Base-by-base conservation (phyloP, 2,797 vertebrate genomes). In the Ctenopoma multispine region DNA sequence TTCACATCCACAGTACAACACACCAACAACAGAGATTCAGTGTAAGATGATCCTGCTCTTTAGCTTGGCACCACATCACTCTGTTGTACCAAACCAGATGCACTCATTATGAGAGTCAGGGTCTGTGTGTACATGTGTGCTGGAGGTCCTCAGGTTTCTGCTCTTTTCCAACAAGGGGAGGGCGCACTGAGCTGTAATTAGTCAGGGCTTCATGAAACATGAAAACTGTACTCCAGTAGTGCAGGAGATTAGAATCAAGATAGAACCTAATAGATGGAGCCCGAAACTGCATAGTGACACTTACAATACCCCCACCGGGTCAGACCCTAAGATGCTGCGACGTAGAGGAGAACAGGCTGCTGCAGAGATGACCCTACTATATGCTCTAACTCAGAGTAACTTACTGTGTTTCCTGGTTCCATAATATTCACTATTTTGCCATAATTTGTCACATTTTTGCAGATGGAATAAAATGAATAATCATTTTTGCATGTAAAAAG, bases 31-130 rank as follows among this genome's bases (percentile, higher is more conserved):
- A 88, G 55, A 76, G 59, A 83, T 54, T 40, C 48, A 14, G 53
- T 77, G 87, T 81, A 90, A 90, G 79, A 55, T 17, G 71, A 89
- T 76, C 74, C 68, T 55, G 67, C 66, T 84, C 77, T 70, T 81
- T 78, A 70, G 67, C 66, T 74, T 77, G 47, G 67, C 57, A 73
- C 57, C 57, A 21, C 63, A 83, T 78, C 64, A 70, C 64, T 84
- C 70, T 63, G 50, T 75, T 51, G 64, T 65, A 43, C 34, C 59
- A 75, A 70, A 59, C 50, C 60, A 78, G 79, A 83, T 77, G 82
- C 69, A 62, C 44, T 76, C 83, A 74, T 71, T 77, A 62, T 62
- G 57, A 48, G 48, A 69, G 77, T 66, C 46, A 44, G 49, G 14
- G 41, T 54, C 14, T 38, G 20, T 53, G 6, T 56, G 40, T 55